Conservation (phyloP, 2,113 vertebrate species). For the Gambusia affinis region DNA sequence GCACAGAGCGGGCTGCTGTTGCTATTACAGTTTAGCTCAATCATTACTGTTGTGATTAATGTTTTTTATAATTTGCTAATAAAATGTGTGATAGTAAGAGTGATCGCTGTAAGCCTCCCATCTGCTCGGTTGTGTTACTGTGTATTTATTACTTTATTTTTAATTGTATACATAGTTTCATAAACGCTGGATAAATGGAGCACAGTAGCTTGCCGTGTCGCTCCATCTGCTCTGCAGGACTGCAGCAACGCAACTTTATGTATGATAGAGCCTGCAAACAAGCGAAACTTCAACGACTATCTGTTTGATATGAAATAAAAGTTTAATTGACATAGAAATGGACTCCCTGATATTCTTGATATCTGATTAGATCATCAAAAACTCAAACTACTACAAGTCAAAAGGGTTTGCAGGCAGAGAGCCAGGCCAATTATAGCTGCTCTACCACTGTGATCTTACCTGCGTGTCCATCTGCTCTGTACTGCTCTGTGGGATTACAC, state of each 20-base stretch:
- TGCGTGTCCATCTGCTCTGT: conserved; percentile 74
- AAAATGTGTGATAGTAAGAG: conserved; percentile 30
- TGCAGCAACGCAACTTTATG: not conserved
- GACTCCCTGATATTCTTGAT: conserved; percentile 16
- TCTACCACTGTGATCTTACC: conserved; percentile 70
- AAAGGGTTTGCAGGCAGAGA: conserved; percentile 49
- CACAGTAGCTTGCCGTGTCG: not conserved
- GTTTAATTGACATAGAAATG: not conserved
- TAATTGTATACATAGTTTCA: conserved; percentile 29
- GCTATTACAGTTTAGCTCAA: not conserved
- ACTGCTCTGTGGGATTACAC: conserved; percentile 72
- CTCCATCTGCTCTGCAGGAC: conserved; percentile 38
- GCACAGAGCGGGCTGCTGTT: not conserved
- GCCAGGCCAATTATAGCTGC: conserved; percentile 68
- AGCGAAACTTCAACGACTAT: not conserved
- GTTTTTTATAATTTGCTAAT: conserved; percentile 30
- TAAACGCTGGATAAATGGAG: not conserved
- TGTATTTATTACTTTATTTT: conserved; percentile 21
- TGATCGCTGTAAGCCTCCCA: conserved; percentile 30
- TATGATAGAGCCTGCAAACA: conserved; percentile 2
- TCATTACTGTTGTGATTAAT: conserved; percentile 3
- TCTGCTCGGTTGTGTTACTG: conserved; percentile 10
- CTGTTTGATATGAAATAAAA: not conserved
- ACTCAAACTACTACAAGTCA: conserved; percentile 50
- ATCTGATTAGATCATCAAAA: conserved; percentile 55